Conservation (phyloP, 1,140 invertebrate species). For the Nymphalis io region DNA sequence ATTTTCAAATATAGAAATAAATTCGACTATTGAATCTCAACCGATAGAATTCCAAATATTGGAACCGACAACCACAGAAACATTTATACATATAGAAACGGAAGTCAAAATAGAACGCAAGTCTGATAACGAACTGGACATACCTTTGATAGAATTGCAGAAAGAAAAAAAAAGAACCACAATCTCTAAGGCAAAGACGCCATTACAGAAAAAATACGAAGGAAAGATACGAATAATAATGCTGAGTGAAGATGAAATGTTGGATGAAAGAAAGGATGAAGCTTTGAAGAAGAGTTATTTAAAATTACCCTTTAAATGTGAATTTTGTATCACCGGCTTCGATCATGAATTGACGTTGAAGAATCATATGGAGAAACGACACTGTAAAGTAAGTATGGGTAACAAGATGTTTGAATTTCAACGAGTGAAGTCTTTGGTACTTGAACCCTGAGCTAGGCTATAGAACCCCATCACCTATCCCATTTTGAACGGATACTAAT, state of each 20-base stretch:
- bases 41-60: slow-evolving; percentile 35
- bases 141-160: slow-evolving; percentile 39
- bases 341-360: slow-evolving; percentile 52
- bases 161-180: slow-evolving; percentile 31
- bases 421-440: no score
- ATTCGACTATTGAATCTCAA: slow-evolving; percentile 34
- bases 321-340: slow-evolving; percentile 56
- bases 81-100: slow-evolving; percentile 35
- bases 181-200: slow-evolving; percentile 13
- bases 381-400: slow-evolving; percentile 50
- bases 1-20: slow-evolving; percentile 41
- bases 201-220: slow-evolving; percentile 44
- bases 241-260: slow-evolving; percentile 53
- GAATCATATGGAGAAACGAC: slow-evolving; percentile 55
- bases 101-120: slow-evolving; percentile 54
- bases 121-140: slow-evolving; percentile 42
- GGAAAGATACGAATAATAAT: slow-evolving; percentile 49
- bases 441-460: no score
- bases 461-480: no score
- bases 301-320: slow-evolving; percentile 59
- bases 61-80: neutral
- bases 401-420: no score
- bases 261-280: slow-evolving; percentile 50
- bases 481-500: no score
- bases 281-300: slow-evolving; percentile 45